phyloP scores from a whole-genome alignment of 2,113 vertebrate genomes.

The Ptychochromis oligacanthus region DNA sequence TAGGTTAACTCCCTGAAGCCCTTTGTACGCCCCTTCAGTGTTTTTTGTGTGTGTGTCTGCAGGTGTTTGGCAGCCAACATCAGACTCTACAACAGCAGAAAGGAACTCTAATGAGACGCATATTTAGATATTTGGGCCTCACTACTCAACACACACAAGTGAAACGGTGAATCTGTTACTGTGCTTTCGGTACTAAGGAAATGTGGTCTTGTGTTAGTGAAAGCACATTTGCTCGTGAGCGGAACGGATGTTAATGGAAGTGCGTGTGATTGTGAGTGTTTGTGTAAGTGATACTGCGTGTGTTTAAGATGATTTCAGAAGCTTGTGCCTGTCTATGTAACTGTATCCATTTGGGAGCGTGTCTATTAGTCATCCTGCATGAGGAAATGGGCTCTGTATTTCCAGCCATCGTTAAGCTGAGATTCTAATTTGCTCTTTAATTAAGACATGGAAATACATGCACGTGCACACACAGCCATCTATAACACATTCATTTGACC shows the following conservation, averaged over 20 bases:
- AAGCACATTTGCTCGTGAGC: constrained; percentile 24
- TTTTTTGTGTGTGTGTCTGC: constrained; percentile 1
- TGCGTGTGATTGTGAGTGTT: neutral
- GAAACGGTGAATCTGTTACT: constrained; percentile 27
- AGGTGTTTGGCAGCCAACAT: constrained; percentile 48
- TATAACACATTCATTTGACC: constrained; percentile 19
- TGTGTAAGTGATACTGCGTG: neutral
- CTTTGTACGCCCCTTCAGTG: neutral
- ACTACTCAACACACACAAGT: neutral
- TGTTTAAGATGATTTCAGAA: constrained; percentile 22
- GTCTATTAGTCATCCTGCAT: constrained; percentile 37
- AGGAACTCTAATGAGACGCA: constrained; percentile 36
- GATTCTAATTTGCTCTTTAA: constrained; percentile 69
- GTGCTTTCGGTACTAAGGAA: constrained; percentile 30
- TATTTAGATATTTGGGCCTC: constrained; percentile 25
- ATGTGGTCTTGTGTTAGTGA: constrained; percentile 29
- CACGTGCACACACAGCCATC: constrained; percentile 10
- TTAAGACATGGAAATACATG: constrained; percentile 57
- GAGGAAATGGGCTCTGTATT: constrained; percentile 63
- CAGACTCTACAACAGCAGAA: constrained; percentile 33
- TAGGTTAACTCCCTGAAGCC: constrained; percentile 39
- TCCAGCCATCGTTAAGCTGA: constrained; percentile 48
- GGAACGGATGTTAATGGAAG: constrained; percentile 26
- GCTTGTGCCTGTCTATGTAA: constrained; percentile 6
- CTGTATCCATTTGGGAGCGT: constrained; percentile 32